phyloP scores from a whole-genome alignment of 1,140 invertebrate genomes.

The Halyomorpha halys region DNA sequence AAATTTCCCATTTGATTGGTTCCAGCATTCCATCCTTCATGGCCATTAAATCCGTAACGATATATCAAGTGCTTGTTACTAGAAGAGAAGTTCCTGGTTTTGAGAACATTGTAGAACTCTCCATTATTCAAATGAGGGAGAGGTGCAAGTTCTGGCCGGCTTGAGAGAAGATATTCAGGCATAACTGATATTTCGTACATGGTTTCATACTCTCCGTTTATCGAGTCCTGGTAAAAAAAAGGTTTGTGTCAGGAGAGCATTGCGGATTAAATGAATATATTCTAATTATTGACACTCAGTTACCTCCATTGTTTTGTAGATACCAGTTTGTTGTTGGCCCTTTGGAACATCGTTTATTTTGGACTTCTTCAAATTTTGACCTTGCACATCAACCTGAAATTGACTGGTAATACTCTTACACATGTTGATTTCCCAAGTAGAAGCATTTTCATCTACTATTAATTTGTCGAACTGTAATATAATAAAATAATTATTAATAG shows the following conservation, averaged over 20 bases:
- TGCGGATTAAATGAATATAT: background rate
- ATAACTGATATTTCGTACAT: conserved; percentile 33
- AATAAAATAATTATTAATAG: background rate
- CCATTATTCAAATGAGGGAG: conserved; percentile 36
- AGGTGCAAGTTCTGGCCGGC: conserved; percentile 30
- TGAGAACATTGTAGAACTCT: conserved; percentile 47
- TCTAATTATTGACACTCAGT: background rate
- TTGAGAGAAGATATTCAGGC: conserved; percentile 26
- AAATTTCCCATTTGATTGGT: conserved; percentile 45
- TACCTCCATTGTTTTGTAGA: conserved; percentile 3
- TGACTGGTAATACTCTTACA: background rate
- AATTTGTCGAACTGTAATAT: background rate
- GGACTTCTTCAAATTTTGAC: background rate
- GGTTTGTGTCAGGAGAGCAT: background rate
- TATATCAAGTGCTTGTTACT: conserved; percentile 47
- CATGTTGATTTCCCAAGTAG: background rate
- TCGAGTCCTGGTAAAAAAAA: conserved; percentile 30
- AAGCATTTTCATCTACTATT: background rate
- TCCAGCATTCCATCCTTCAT: conserved; percentile 43
- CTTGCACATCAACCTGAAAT: background rate
- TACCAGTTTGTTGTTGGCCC: background rate
- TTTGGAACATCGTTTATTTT: background rate
- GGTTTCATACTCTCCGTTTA: conserved; percentile 35
- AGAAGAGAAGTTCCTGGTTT: conserved; percentile 52
- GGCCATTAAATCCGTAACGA: conserved; percentile 46